Evolutionary conservation across 1,140 invertebrate genomes (phyloP).

Genomic region (Drosophila micromelanica): DNA sequence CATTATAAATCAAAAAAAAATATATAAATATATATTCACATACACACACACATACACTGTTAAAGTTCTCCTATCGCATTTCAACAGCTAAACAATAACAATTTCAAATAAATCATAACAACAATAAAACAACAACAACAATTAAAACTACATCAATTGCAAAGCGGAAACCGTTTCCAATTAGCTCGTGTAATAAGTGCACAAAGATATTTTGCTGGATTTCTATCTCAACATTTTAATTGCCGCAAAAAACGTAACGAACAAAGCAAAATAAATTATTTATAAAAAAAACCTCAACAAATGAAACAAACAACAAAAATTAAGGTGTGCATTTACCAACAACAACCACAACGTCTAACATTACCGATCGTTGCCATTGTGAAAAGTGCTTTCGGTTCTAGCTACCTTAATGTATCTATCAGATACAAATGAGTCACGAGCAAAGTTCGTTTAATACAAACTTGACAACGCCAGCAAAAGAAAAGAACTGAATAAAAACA

Average conservation of each 20-base stretch:
- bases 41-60: conserved; percentile 6
- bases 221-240: conserved; percentile 58
- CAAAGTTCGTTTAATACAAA: conserved; percentile 10
- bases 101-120: conserved; percentile 45
- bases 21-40: conserved; percentile 9
- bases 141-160: conserved; percentile 28
- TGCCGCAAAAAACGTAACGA: conserved; percentile 27
- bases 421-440: conserved; percentile 25
- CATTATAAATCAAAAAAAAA: conserved; percentile 60
- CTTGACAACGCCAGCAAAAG: neutral
- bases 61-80: conserved; percentile 36
- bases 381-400: conserved; percentile 34
- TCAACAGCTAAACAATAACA: conserved; percentile 32
- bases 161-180: conserved; percentile 65
- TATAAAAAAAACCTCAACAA: conserved; percentile 38
- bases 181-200: conserved; percentile 56
- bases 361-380: conserved; percentile 34
- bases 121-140: conserved; percentile 26
- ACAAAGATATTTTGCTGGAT: conserved; percentile 25
- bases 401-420: conserved; percentile 37
- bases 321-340: conserved; percentile 44
- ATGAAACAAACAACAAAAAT: conserved; percentile 35
- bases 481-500: conserved; percentile 28
- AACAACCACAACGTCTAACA: conserved; percentile 8
- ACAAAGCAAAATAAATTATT: conserved; percentile 62